These are phyloP conservation scores for Labia minor DNA, from an alignment of 2,888 invertebrate species.

Conservation along the genomic window DNA sequence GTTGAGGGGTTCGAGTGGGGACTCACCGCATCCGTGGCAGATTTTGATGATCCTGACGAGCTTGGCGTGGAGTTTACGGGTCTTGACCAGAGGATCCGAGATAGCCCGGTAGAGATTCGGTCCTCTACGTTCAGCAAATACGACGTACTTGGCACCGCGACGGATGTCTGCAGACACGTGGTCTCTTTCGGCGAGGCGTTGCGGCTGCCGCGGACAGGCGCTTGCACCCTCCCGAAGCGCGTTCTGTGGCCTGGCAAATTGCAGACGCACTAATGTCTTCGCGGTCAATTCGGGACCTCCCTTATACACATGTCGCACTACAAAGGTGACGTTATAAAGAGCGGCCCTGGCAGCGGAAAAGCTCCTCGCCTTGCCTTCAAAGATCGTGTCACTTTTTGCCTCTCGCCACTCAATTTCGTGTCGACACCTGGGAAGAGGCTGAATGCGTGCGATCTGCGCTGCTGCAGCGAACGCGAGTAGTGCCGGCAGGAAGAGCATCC, in stretches of 20 bases:
- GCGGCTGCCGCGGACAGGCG: conserved; percentile 35
- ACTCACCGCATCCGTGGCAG: background rate
- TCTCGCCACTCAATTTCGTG: conserved; percentile 47
- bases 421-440: conserved; percentile 52
- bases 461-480: conserved; percentile 31
- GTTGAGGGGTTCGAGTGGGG: background rate
- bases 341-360: conserved; percentile 46
- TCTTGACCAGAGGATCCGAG: background rate
- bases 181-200: conserved; percentile 32
- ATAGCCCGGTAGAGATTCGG: conserved; percentile 45
- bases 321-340: conserved; percentile 55
- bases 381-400: conserved; percentile 39
- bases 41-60: background rate
- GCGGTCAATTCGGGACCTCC: conserved; percentile 25
- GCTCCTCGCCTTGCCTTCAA: conserved; percentile 53
- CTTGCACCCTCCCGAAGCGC: conserved; percentile 33
- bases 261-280: conserved; percentile 38
- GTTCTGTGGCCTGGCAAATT: conserved; percentile 34
- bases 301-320: conserved; percentile 52
- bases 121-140: conserved; percentile 47
- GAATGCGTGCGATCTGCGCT: conserved; percentile 34
- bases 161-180: conserved; percentile 36
- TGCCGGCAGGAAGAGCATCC: background rate
- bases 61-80: background rate
- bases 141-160: conserved; percentile 46